Percentiles rank a stretch among this genome's conserved stretches.
These are phyloP conservation scores for Laodelphax striatellus DNA, from an alignment of 1,140 invertebrate species.

Conservation along the genomic window DNA sequence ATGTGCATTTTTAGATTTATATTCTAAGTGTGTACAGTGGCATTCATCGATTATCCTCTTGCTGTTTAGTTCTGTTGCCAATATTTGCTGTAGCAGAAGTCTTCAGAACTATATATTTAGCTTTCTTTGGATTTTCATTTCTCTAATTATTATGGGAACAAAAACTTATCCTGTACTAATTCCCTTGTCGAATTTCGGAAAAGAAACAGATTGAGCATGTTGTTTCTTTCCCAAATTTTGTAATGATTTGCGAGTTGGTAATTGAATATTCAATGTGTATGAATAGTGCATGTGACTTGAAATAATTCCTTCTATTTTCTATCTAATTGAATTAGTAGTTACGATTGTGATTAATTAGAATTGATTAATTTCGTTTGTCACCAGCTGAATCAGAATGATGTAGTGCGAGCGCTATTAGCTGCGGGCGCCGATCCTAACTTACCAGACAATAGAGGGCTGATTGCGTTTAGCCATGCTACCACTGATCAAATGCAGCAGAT, in stretches of 20 bases:
- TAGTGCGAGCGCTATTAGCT: slow-evolving; percentile 44
- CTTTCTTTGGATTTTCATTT: too few species aligned
- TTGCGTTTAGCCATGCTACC: slow-evolving; percentile 41
- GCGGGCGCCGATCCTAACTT: slow-evolving; percentile 46
- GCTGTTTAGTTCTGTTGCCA: too few species aligned
- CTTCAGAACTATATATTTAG: too few species aligned
- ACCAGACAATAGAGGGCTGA: slow-evolving; percentile 41
- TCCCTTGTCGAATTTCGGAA: too few species aligned
- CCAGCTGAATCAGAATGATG: slow-evolving; percentile 43
- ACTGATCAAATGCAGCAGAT: slow-evolving; percentile 41
- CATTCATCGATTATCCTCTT: too few species aligned
- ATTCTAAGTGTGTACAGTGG: too few species aligned
- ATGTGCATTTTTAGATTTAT: too few species aligned
- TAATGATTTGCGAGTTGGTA: slow-evolving; percentile 1
- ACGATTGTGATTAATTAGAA: not conserved
- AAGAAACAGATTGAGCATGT: slow-evolving; percentile 8
- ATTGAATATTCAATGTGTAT: slow-evolving; percentile 13
- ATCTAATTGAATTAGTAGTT: not conserved
- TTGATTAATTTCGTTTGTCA: slow-evolving; percentile 6
- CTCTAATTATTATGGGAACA: too few species aligned
- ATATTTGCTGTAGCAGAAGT: too few species aligned
- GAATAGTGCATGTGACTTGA: not conserved
- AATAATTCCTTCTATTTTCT: not conserved
- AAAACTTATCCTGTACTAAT: too few species aligned
- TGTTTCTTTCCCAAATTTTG: too few species aligned